These are phyloP conservation scores for Delichon dasypus DNA, from an alignment of 2,797 vertebrate genomes.

Conservation along the genomic window DNA sequence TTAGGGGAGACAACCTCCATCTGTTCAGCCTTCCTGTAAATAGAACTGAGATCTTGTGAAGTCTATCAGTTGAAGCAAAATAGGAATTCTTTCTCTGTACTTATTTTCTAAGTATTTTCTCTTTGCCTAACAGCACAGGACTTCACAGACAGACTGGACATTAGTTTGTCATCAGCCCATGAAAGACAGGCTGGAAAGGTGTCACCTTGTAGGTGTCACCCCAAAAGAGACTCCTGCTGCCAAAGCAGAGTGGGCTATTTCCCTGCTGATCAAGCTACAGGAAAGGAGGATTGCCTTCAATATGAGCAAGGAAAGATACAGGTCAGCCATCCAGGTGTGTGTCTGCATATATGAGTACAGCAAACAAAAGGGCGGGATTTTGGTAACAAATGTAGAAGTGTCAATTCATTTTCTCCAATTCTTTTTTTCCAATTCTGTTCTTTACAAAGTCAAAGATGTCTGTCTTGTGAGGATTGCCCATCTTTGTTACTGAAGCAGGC, in stretches of 20 bases:
- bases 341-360: rapidly evolving
- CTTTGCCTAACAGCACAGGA: neutral
- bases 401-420: neutral
- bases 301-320: neutral
- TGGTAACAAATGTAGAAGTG: neutral
- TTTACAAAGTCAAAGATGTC: neutral
- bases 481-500: neutral
- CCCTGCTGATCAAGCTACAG: neutral
- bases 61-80: neutral
- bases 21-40: neutral
- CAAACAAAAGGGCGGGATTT: neutral
- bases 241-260: neutral
- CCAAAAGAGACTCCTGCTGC: neutral
- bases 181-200: neutral
- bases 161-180: neutral
- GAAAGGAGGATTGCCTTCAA: neutral
- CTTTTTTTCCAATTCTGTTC: neutral
- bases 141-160: neutral
- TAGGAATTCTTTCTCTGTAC: neutral
- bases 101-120: neutral
- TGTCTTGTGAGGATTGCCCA: neutral
- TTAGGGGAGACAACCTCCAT: neutral
- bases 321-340: neutral
- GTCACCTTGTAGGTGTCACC: neutral
- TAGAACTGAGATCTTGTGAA: neutral